Conservation (phyloP, 2,113 vertebrate species). For the Gymnobelideus leadbeateri region DNA sequence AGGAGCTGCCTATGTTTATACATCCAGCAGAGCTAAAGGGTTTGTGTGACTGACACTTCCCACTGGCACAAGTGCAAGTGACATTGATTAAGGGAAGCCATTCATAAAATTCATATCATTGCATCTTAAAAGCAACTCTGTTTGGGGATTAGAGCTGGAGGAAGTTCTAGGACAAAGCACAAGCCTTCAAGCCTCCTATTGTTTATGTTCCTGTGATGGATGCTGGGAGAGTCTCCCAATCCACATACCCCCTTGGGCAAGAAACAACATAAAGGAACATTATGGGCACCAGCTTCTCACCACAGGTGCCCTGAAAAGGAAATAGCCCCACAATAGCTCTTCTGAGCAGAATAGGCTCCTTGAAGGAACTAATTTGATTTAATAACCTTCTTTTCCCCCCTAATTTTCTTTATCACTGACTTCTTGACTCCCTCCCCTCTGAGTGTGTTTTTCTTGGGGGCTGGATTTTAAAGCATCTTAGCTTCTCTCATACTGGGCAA, state of each 20-base stretch:
- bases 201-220: not conserved
- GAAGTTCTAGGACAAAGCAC: conserved; percentile 69
- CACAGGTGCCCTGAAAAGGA: conserved; percentile 31
- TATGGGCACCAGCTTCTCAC: not conserved
- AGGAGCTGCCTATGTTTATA: not conserved
- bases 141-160: conserved; percentile 47
- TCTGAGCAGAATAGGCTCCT: not conserved
- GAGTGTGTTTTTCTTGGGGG: not conserved
- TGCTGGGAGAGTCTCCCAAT: conserved; percentile 21
- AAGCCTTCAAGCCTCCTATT: conserved; percentile 28
- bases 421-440: not conserved
- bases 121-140: conserved; percentile 20
- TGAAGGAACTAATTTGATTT: not conserved
- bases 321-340: not conserved
- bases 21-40: not conserved
- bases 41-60: conserved; percentile 49
- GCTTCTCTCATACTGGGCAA: not conserved
- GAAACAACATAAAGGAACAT: conserved; percentile 39
- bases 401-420: not conserved
- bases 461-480: not conserved
- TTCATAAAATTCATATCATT: conserved; percentile 40
- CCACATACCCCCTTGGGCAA: not conserved
- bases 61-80: conserved; percentile 24
- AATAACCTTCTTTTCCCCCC: not conserved
- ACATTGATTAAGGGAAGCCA: conserved; percentile 64